phyloP scores from a whole-genome alignment of 2,797 vertebrate genomes.

The Acrocephalus scirpaceus region DNA sequence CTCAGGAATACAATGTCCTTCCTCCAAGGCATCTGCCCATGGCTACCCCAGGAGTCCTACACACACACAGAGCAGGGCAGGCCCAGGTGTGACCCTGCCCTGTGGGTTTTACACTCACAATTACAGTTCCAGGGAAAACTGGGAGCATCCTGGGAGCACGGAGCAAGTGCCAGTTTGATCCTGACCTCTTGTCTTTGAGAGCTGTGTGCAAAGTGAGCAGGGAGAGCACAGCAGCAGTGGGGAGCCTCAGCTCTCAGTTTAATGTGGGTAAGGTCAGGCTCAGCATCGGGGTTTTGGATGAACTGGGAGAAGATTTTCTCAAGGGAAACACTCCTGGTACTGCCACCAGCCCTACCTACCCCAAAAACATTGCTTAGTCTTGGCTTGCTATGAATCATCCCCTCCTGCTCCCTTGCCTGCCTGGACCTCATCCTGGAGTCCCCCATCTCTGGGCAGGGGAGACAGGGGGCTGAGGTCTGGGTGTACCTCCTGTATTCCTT shows the following conservation, averaged over 20 bases:
- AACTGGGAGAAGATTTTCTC: not conserved
- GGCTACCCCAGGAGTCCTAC: not conserved
- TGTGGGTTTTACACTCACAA: not conserved
- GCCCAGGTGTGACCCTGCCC: not conserved
- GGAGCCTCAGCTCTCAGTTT: not conserved
- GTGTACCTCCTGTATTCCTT: not conserved
- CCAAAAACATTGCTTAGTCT: not conserved
- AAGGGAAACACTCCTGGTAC: not conserved
- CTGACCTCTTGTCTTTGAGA: not conserved
- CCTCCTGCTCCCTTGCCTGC: not conserved
- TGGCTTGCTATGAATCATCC: not conserved
- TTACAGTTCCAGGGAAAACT: not conserved
- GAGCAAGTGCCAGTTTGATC: not conserved
- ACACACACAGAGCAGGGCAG: rapidly evolving
- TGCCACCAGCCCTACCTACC: not conserved
- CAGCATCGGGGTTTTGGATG: not conserved
- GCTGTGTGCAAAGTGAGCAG: not conserved
- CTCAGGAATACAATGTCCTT: not conserved
- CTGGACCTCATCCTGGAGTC: not conserved
- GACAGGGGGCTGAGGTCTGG: not conserved
- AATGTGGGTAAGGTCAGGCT: not conserved
- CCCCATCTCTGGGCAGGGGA: not conserved
- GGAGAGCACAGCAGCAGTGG: rapidly evolving
- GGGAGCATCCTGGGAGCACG: not conserved
- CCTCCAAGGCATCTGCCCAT: not conserved